Base-by-base conservation (phyloP, 2,113 vertebrate species). In the Megaceryle maxima region DNA sequence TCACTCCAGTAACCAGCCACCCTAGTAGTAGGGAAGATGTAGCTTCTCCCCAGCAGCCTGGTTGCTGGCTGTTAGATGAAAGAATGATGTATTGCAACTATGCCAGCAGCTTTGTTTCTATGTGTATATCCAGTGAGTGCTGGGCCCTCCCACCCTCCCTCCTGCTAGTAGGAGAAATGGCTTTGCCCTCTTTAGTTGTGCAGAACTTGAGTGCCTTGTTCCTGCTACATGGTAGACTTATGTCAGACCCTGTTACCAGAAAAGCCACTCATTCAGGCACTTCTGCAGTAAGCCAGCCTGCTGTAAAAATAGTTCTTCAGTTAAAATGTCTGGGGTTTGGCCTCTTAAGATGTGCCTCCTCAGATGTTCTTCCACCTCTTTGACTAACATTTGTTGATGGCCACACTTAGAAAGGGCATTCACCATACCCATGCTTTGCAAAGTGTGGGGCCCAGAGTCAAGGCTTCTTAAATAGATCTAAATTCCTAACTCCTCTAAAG, bases 1-100 rank as follows among this genome's bases (percentile, higher is more conserved):
- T 98, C 98, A 98, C 98, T 98, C 98, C 98, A 88, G 94, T 97
- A 97, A 97, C 87, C 95, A 97, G 95, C 97, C 90, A 94, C 94
- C 93, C n/a, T 97, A 98, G 97, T 92, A 92, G 95, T 96, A 98
- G 98, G 98, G 93, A 98, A 95, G 96, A 94, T 55, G 3, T 96
- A 98, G 96, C 97, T 72, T 95, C 90, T 97, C 92, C 97, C 97
- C 91, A 97, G 93, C 97, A 96, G 92, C 94, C 91, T 93, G 85
- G 90, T 96, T 97, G 95, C 96, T 96, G 96, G 62, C 84, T 96
- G 76, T 88, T 97, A 96, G 91, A 92, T 93, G 90, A 97, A 94
- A 96, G 96, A 97, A 95, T 91, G 97, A 96, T 97, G 80, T 92
- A 51, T 96, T 98, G 96, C 95, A 90, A 63, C 97, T 87, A 63